Conservation (phyloP, 2,888 invertebrate genomes). For the Diaphora mendica region DNA sequence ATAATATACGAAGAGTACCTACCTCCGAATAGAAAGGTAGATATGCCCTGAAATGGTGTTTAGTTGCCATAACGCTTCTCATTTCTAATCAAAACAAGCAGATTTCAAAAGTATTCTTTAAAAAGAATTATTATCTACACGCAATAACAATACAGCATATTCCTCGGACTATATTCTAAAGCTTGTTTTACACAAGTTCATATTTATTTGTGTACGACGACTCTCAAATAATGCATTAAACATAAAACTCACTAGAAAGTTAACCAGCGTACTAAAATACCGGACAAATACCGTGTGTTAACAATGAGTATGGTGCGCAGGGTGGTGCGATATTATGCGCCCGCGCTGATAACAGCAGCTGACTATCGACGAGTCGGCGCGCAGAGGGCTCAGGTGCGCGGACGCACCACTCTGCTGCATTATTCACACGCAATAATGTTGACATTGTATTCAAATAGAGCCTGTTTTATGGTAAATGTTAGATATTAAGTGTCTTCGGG, state of each 20-base stretch:
- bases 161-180: neutral
- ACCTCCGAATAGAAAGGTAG: neutral
- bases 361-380: conserved; percentile 1
- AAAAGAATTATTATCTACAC: neutral
- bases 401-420: conserved; percentile 37
- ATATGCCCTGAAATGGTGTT: too few species aligned
- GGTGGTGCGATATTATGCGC: conserved; percentile 22
- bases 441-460: conserved; percentile 53
- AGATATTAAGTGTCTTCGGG: conserved; percentile 26
- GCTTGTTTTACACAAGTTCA: neutral
- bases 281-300: conserved; percentile 20
- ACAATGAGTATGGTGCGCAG: conserved; percentile 9
- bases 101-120: neutral
- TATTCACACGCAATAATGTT: conserved; percentile 48
- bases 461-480: conserved; percentile 47
- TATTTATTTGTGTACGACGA: neutral
- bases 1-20: neutral
- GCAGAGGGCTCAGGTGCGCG: conserved; percentile 28
- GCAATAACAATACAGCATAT: neutral
- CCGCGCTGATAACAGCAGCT: conserved; percentile 13
- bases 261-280: neutral
- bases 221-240: conserved; percentile 9
- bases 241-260: conserved; percentile 8
- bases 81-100: neutral
- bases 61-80: neutral